A percentile compares a stretch with the other conserved stretches of the same genome.
Evolutionary conservation across 2,113 vertebrate genomes (phyloP).

Genomic region (Tragulus kanchil): DNA sequence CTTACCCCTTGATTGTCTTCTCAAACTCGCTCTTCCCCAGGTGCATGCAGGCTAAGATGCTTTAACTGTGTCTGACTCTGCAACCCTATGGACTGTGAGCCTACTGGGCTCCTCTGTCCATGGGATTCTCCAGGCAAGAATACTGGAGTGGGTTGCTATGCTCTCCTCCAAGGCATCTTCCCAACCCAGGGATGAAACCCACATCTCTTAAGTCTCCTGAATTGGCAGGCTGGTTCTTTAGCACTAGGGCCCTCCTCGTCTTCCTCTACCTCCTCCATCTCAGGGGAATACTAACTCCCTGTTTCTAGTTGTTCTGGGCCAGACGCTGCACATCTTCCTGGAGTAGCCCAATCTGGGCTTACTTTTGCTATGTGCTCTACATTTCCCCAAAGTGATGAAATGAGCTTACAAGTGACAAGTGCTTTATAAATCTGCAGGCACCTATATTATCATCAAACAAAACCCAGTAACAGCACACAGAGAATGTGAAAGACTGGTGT

Average conservation of each 20-base stretch:
- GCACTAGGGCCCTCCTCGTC: not conserved
- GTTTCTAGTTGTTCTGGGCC: not conserved
- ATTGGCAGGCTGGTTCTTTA: not conserved
- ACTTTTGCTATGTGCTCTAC: not conserved
- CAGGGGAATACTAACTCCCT: not conserved
- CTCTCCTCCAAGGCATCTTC: not conserved
- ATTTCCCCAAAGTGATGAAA: not conserved
- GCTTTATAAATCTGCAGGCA: not conserved
- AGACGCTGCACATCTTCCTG: rapidly evolving
- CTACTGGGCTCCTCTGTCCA: not conserved
- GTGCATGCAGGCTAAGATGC: not conserved
- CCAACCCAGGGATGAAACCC: not conserved
- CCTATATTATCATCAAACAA: not conserved
- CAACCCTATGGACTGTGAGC: not conserved
- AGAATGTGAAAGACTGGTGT: not conserved
- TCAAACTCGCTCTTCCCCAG: not conserved
- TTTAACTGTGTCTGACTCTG: not conserved
- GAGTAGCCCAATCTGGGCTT: not conserved
- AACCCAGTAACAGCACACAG: not conserved
- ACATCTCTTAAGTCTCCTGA: not conserved
- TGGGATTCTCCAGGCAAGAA: not conserved
- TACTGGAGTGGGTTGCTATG: not conserved
- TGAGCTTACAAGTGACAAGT: not conserved
- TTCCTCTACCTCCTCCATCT: not conserved
- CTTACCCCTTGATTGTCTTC: not conserved